Percentiles rank a stretch among this genome's conserved stretches.
phyloP scores from a whole-genome alignment of 2,888 invertebrate genomes.

The Allophyes oxyacanthae region DNA sequence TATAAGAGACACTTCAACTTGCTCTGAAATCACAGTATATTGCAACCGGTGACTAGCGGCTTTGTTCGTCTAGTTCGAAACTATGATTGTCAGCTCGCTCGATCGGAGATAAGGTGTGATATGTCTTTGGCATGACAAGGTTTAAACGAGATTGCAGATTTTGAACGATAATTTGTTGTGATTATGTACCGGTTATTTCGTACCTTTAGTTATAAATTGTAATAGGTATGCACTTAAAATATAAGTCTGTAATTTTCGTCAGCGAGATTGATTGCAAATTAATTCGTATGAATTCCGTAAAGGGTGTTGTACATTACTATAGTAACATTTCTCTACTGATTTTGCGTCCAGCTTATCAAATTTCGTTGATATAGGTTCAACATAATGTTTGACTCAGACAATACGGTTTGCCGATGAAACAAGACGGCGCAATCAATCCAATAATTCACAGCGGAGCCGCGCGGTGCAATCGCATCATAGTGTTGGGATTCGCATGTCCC shows the following conservation, averaged over 20 bases:
- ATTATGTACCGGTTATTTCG: conserved; percentile 8
- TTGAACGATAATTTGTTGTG: conserved; percentile 28
- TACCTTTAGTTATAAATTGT: background rate
- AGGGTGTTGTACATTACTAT: background rate
- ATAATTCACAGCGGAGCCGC: conserved; percentile 55
- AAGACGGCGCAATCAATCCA: conserved; percentile 63
- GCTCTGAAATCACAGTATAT: conserved; percentile 39
- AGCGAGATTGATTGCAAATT: too few relatives aligned
- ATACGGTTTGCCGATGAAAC: conserved; percentile 50
- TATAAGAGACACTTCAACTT: conserved; percentile 47
- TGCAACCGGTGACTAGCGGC: conserved; percentile 24
- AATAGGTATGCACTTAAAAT: background rate
- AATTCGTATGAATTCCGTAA: too few relatives aligned
- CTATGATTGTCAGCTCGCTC: conserved; percentile 29
- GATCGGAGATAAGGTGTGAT: conserved; percentile 36
- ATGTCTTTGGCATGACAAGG: conserved; percentile 36
- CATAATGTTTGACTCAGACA: conserved; percentile 41
- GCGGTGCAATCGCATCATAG: conserved; percentile 58
- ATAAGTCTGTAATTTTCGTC: too few relatives aligned
- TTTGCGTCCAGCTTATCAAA: conserved; percentile 1
- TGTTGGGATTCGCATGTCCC: conserved; percentile 69
- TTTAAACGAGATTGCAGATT: conserved; percentile 17
- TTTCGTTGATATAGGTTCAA: conserved; percentile 20
- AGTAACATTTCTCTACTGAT: background rate
- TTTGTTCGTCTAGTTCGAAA: conserved; percentile 34